Evolutionary conservation across 92 coral and sea anemone genomes (phyloP), one percentile per base, ranked within the genome.

Genomic region (Desmophyllum pertusum): DNA sequence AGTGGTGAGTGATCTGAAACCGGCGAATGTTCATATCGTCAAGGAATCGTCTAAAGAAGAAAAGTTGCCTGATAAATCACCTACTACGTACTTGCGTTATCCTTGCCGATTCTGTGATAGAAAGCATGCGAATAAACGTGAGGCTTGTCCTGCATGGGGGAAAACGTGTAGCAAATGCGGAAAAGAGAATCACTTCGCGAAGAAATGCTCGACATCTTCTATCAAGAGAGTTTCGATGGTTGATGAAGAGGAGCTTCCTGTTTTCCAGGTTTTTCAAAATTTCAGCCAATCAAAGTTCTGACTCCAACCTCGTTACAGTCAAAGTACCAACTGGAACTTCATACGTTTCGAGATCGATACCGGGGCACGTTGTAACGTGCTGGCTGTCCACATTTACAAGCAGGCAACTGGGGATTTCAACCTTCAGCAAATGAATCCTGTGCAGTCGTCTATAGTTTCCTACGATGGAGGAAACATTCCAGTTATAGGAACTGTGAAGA

Each of bases 141-240:
- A 78, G 52, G 84, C 84, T 41, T 79, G 84, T 17, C 74, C 72
- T 41, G 84, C 84, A 2, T 79, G 55, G 57, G 84, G 84, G 18
- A 79, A 79, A 61, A 21, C 27, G 74, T 64, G 84, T 19, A 11
- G 25, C 63, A 63, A 43, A 42, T 64, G 84, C 30, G 61, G 75
- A n/a, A 63, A 63, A 21, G 42, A 41, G 55, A 79, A 79, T 40
- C 74, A 79, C 18, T 79, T 79, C 46, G 74, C 73, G 63, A 63
- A 17, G 63, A 79, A 62, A 79, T 41, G 84, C 84, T 25, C 68
- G 10, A 4, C 55, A 4, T 36, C 50, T 35, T 5, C 50, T 36
- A 19, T 7, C 48, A 76, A 35, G 23, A 19, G 15, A 76, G 68
- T 76, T 30, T 36, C 69, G 8, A 1, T 76, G 69, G 35, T 76